These are phyloP conservation scores for Metridium senile DNA, from an alignment of 92 coral and sea anemone genomes.

Conservation along the genomic window DNA sequence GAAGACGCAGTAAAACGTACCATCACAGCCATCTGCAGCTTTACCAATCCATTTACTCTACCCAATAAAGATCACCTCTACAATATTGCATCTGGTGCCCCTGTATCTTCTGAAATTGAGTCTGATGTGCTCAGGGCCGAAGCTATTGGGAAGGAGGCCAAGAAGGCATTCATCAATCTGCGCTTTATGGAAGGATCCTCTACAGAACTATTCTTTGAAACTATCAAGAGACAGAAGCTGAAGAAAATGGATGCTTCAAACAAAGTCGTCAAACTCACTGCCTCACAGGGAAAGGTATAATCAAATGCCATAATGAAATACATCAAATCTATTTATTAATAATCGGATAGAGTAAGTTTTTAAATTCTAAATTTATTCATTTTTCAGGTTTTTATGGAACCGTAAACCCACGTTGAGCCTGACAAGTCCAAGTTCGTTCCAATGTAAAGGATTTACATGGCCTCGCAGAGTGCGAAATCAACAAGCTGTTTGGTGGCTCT, in stretches of 20 bases:
- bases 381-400: slow-evolving; percentile 39
- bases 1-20: slow-evolving; percentile 42
- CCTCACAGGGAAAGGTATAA: slow-evolving; percentile 61
- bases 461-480: no score
- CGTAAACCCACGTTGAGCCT: no score
- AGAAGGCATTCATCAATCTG: slow-evolving; percentile 32
- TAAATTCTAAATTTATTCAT: slow-evolving; percentile 1
- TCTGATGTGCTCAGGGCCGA: slow-evolving; percentile 57
- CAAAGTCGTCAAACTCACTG: slow-evolving; percentile 54
- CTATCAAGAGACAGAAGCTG: slow-evolving; percentile 40
- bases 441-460: no score
- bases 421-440: no score
- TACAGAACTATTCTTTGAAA: slow-evolving; percentile 44
- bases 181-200: slow-evolving; percentile 31
- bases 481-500: no score
- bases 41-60: slow-evolving; percentile 51
- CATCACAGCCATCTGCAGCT: slow-evolving; percentile 38
- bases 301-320: background rate
- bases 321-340: slow-evolving; percentile 14
- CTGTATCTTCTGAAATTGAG: slow-evolving; percentile 48
- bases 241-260: slow-evolving; percentile 50
- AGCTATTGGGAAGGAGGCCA: slow-evolving; percentile 53
- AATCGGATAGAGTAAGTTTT: no score
- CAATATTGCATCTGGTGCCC: slow-evolving; percentile 57
- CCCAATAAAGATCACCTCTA: slow-evolving; percentile 48